Evolutionary conservation across 2,797 vertebrate genomes (phyloP), one percentile per base, ranked within the genome.

Genomic region (Tapirus indicus): DNA sequence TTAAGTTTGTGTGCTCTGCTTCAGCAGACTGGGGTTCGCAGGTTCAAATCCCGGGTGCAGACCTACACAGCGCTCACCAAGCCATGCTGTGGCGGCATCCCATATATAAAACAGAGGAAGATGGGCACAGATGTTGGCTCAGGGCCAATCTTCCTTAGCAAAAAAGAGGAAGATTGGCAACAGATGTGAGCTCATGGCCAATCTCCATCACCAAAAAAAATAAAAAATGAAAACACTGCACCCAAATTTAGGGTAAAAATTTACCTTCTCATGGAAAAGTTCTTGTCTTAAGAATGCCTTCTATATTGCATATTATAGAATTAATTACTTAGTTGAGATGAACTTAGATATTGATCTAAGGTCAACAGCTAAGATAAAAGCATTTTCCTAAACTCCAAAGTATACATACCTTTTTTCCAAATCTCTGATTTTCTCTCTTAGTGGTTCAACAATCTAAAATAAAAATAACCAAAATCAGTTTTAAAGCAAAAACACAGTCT

Each of bases 361-460:
- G 14, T 52, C 75, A 93, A 7, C 0, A 77, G 4, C 29, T 41
- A 91, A 91, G 13, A 86, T 12, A 75, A 1, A 89, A 41, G 5
- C 7, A 38, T 90, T 91, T 96, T 64, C 7, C 66, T 78, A 44
- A 95, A 93, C 16, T 20, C 29, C 85, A 77, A 62, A 68, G 3
- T n/a, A 56, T 4, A 97, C 98, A 8, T 99, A 99, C 99, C 99
- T 99, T 98, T 99, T 99, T 98, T 99, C 99, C 96, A 99, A 99
- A 98, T 99, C 99, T 97, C 99, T 99, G 98, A 99, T 99, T 99
- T 99, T 99, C 97, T 99, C 99, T 98, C 99, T 99, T 85, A 99
- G 99, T 94, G 99, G 99, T 94, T 99, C 99, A 98, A 99, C 98
- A 85, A 99, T 99, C 99, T 99, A 95, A 97, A 99, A 98, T 10